Base-by-base conservation (phyloP, 2,797 vertebrate genomes). In the Cirrhinus mrigala region DNA sequence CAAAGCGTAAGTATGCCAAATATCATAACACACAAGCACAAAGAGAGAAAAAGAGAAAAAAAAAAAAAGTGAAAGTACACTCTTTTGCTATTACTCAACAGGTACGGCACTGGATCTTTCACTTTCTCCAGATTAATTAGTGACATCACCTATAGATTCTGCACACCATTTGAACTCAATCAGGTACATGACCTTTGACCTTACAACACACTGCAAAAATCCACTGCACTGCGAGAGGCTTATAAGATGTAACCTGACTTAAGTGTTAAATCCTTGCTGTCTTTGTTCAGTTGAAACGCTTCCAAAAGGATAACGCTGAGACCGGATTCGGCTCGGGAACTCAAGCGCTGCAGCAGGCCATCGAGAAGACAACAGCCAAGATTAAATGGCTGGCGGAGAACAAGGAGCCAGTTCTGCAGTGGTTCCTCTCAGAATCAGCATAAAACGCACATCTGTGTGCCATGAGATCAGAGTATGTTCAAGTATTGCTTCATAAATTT, bases 301-400 rank as follows among this genome's bases (percentile, higher is more conserved):
- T 99, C 89, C 96, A 97, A 90, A 18, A 56, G 0, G 94, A 97
- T 15, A 96, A 98, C 15, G 60, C 91, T 2, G 89, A 94, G 1
- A 73, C 90, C 0, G 97, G 98, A 9, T 99, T 99, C 4, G 98
- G 98, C 85, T 97, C 98, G 0, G 97, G 93, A 79, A 96, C 96
- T 0, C 86, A 96, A 50, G 96, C 96, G 0, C 86, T 99, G 92
- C 96, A 98, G 90, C 98, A 99, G 89, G 96, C 97, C 0, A 95
- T 99, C 85, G 98, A 99, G 93, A 95, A 90, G 87, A 98, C 96
- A 1, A 94, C 87, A 0, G 91, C 96, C 83, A 99, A 98, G 92
- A 98, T 99, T 85, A 95, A 94, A 46, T 99, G 98, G 98, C 93
- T 98, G 92, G 89, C 86, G 0, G 93, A 96, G 68, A 99, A 99